phyloP scores from a whole-genome alignment of 1,140 invertebrate genomes.

The Dreissena rostriformis region DNA sequence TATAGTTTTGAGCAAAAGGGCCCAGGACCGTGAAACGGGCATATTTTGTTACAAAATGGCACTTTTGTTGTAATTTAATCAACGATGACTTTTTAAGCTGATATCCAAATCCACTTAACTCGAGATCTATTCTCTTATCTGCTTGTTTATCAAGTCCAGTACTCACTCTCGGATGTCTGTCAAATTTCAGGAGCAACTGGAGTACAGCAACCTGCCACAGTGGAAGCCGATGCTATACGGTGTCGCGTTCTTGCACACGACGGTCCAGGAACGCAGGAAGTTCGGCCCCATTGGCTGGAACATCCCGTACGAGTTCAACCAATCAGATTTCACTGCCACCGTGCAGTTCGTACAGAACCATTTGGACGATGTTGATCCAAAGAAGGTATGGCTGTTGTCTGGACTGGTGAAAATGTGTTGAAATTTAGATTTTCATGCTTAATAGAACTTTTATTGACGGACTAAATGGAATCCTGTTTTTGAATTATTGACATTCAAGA shows the following conservation, averaged over 20 bases:
- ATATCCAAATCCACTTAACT: no score
- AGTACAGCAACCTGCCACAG: conserved; percentile 95
- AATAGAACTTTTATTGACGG: no score
- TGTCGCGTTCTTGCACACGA: conserved; percentile 91
- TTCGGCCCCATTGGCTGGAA: conserved; percentile 98
- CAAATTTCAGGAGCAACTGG: conserved; percentile 88
- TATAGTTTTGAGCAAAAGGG: no score
- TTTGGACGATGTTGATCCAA: conserved; percentile 98
- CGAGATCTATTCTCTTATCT: no score
- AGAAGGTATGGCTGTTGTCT: conserved; percentile 85
- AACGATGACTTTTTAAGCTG: background rate
- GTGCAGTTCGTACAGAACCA: conserved; percentile 98
- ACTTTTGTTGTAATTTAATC: background rate
- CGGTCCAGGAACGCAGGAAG: conserved; percentile 91
- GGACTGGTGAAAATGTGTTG: no score
- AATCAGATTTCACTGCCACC: conserved; percentile 97
- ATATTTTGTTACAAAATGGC: background rate
- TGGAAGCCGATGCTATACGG: conserved; percentile 97
- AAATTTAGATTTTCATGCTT: no score
- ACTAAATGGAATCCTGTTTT: no score
- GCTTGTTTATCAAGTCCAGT: no score
- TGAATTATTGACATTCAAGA: no score
- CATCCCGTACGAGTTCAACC: conserved; percentile 98
- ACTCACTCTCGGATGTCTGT: background rate
- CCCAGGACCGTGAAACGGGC: no score